These are phyloP conservation scores for Oryzias curvinotus DNA, from an alignment of 2,113 vertebrate species.

Conservation along the genomic window DNA sequence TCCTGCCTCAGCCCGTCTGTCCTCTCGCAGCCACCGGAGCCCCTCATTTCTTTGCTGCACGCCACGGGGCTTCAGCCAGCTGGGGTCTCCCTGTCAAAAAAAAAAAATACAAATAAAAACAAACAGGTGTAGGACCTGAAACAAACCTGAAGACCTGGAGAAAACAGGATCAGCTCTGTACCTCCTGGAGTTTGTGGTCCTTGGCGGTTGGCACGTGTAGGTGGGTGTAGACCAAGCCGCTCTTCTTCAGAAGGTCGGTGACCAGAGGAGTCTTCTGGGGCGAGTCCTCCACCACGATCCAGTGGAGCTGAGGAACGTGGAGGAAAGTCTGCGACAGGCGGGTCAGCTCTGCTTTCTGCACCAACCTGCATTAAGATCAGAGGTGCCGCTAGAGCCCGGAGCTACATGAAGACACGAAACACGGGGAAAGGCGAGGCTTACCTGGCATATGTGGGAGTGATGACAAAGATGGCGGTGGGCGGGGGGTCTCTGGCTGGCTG, in stretches of 20 bases:
- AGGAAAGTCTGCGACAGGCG: constrained; percentile 81
- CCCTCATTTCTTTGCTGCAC: constrained; percentile 83
- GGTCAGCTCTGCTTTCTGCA: constrained; percentile 83
- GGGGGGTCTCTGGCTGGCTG: constrained; percentile 41
- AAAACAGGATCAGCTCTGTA: constrained; percentile 1
- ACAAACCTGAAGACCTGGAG: not conserved
- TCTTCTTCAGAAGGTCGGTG: constrained; percentile 68
- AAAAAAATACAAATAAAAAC: not conserved
- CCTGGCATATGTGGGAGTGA: constrained; percentile 91
- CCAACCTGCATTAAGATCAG: constrained; percentile 63
- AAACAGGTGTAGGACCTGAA: not conserved
- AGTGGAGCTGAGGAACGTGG: constrained; percentile 80
- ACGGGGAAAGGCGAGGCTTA: constrained; percentile 27
- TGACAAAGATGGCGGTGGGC: constrained; percentile 82
- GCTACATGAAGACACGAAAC: not conserved
- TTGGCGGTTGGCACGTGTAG: constrained; percentile 75
- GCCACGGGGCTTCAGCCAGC: constrained; percentile 83
- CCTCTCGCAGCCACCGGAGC: constrained; percentile 80
- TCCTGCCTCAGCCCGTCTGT: constrained; percentile 50
- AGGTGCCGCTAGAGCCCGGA: not conserved
- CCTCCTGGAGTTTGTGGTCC: constrained; percentile 79
- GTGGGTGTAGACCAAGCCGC: constrained; percentile 78
- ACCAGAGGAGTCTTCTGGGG: constrained; percentile 72
- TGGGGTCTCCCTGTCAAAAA: constrained; percentile 73
- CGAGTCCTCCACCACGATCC: constrained; percentile 84